phyloP scores from a whole-genome alignment of 1,140 invertebrate genomes.

The Papilio glaucus region DNA sequence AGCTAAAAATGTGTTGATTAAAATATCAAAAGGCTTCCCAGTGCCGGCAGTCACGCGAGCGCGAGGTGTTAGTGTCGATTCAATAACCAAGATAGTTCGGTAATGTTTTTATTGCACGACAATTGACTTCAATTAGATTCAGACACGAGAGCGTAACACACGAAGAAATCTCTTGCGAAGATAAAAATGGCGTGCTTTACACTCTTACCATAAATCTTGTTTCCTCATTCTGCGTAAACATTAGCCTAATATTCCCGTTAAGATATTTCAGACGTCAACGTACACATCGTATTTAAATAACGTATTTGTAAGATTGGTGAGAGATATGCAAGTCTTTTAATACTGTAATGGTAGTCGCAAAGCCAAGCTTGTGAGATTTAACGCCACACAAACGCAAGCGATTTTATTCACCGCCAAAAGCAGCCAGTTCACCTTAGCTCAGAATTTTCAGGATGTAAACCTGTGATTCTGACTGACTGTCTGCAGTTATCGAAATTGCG shows the following conservation, averaged over 20 bases:
- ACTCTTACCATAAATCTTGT: constrained; percentile 30
- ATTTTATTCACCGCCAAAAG: too few relatives aligned
- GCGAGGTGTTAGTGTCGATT: constrained; percentile 46
- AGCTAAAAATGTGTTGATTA: constrained; percentile 44
- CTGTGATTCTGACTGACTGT: too few relatives aligned
- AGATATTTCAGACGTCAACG: background rate
- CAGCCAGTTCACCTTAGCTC: too few relatives aligned
- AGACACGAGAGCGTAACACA: constrained; percentile 50
- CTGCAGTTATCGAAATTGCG: too few relatives aligned
- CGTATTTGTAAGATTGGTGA: background rate
- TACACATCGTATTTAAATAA: background rate
- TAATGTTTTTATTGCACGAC: constrained; percentile 60
- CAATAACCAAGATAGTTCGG: constrained; percentile 56
- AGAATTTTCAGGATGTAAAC: too few relatives aligned
- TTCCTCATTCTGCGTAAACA: constrained; percentile 31
- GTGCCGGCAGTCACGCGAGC: constrained; percentile 62
- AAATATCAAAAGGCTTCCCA: constrained; percentile 50
- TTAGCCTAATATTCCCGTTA: constrained; percentile 17
- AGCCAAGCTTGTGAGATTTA: too few relatives aligned
- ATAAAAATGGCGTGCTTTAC: constrained; percentile 37
- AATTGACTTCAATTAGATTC: constrained; percentile 57
- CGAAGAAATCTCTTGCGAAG: constrained; percentile 35
- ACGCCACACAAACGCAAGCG: too few relatives aligned
- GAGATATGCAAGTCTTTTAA: too few relatives aligned
- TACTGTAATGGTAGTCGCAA: too few relatives aligned